These are phyloP conservation scores for Chitala chitala DNA, from an alignment of 2,113 vertebrate genomes.

Conservation along the genomic window DNA sequence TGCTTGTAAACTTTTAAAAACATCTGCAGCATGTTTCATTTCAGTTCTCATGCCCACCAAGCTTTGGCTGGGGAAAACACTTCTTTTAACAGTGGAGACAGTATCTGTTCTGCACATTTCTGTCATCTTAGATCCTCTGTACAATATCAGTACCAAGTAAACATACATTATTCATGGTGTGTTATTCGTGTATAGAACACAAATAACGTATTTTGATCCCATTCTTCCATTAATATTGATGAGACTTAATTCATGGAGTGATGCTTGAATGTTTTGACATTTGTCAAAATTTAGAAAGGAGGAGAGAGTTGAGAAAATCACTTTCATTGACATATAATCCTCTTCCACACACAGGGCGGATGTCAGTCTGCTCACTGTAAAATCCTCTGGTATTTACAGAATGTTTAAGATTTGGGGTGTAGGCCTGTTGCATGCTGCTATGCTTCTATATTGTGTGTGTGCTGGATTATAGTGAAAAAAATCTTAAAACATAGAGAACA, in stretches of 20 bases:
- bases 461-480: constrained; percentile 28
- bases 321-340: constrained; percentile 48
- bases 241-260: constrained; percentile 20
- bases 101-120: background rate
- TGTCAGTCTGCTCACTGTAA: constrained; percentile 60
- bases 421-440: background rate
- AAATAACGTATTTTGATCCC: constrained; percentile 30
- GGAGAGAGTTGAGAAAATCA: constrained; percentile 41
- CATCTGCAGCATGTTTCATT: background rate
- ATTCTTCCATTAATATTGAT: constrained; percentile 42
- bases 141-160: constrained; percentile 21
- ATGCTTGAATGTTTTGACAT: constrained; percentile 43
- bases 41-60: background rate
- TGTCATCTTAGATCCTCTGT: background rate
- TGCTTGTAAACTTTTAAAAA: background rate
- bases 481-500: constrained; percentile 13
- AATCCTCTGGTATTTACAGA: constrained; percentile 47
- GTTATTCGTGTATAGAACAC: constrained; percentile 44
- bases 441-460: constrained; percentile 22
- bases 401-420: constrained; percentile 33
- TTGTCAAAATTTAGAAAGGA: constrained; percentile 32
- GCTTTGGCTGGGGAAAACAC: background rate
- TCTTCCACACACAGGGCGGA: constrained; percentile 55
- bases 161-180: constrained; percentile 48
- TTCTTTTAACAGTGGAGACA: background rate